phyloP scores from a whole-genome alignment of 2,797 vertebrate species.

The Gallinago stenura region DNA sequence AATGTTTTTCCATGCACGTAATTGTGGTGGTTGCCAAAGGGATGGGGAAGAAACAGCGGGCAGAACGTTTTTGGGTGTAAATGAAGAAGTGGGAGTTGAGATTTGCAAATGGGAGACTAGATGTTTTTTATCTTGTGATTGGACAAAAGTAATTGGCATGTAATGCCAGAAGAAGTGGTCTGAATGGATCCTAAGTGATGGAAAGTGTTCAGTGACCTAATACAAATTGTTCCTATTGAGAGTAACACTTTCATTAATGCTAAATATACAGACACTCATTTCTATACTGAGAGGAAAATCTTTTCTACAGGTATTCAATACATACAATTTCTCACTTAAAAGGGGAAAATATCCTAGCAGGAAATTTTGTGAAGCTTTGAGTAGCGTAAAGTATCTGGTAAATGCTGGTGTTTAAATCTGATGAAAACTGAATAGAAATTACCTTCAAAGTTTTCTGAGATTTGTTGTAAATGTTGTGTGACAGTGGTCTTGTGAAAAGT shows the following conservation, averaged over 20 bases:
- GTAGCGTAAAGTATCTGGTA: neutral
- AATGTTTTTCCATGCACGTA: slow-evolving; percentile 39
- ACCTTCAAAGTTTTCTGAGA: neutral
- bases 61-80: neutral
- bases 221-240: neutral
- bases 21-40: neutral
- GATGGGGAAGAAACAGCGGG: neutral
- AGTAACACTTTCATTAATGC: neutral
- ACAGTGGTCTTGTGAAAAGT: slow-evolving; percentile 23
- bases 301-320: neutral
- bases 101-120: neutral
- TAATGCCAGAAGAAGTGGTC: neutral
- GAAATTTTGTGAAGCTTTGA: neutral
- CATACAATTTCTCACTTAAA: neutral
- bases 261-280: neutral
- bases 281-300: neutral
- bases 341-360: neutral
- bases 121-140: neutral
- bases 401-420: neutral
- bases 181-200: neutral
- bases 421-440: neutral
- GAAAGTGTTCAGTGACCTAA: neutral
- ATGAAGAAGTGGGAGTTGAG: neutral
- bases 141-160: neutral
- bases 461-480: neutral